Conservation (phyloP, 2,113 vertebrate species). For the Sisor rabdophorus region DNA sequence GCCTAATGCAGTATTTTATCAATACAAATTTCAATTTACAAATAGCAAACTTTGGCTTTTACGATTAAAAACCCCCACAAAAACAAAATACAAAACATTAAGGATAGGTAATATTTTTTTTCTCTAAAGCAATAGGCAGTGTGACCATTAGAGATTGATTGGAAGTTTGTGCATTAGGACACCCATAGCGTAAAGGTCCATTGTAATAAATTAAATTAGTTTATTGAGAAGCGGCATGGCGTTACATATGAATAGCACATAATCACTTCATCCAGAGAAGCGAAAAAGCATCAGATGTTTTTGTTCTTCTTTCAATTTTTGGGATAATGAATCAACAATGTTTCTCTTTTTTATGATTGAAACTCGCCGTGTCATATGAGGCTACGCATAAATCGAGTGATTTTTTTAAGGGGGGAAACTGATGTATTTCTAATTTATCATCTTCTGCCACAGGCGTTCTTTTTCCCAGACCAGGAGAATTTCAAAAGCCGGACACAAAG, state of each 20-base stretch:
- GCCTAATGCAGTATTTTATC: neutral
- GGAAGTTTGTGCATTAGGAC: conserved; percentile 11
- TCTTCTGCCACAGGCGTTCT: conserved; percentile 71
- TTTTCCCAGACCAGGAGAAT: conserved; percentile 72
- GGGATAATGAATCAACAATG: conserved; percentile 60
- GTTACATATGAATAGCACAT: conserved; percentile 35
- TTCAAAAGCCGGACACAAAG: conserved; percentile 76
- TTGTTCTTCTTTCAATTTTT: conserved; percentile 71
- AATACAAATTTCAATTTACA: neutral
- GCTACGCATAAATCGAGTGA: conserved; percentile 57
- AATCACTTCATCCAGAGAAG: conserved; percentile 37
- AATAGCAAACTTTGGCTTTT: neutral
- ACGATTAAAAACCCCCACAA: no score
- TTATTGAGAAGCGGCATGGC: conserved; percentile 7
- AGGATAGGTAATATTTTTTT: neutral
- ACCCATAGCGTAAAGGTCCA: conserved; percentile 24
- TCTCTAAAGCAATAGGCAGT: neutral
- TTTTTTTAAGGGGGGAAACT: conserved; percentile 59
- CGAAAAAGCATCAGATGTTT: conserved; percentile 47
- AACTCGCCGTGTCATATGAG: conserved; percentile 62
- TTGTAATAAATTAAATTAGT: conserved; percentile 40
- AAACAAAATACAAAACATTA: neutral
- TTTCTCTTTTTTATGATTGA: conserved; percentile 57
- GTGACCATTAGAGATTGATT: conserved; percentile 28
- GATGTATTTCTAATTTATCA: conserved; percentile 76